Percentiles rank a stretch among this genome's conserved stretches.
phyloP scores from a whole-genome alignment of 2,113 vertebrate species.

The Eolophus roseicapilla region DNA sequence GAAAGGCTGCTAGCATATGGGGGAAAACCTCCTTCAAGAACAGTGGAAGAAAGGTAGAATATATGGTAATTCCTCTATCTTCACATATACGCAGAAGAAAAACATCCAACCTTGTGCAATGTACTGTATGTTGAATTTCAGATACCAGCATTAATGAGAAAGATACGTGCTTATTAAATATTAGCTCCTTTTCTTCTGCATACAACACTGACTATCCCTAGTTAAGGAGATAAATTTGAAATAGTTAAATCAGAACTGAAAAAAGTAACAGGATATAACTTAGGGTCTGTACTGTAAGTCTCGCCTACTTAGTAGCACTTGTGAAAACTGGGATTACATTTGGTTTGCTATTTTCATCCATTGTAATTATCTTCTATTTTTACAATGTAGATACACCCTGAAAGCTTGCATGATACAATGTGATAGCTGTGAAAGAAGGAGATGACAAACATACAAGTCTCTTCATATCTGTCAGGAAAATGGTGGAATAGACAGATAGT shows the following conservation, averaged over 20 bases:
- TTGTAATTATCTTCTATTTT: not conserved
- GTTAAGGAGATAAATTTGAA: not conserved
- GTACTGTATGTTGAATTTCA: not conserved
- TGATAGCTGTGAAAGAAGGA: not conserved
- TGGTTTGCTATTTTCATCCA: not conserved
- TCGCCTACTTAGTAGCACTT: not conserved
- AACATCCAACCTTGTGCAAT: not conserved
- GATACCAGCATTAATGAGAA: not conserved
- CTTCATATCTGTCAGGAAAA: not conserved
- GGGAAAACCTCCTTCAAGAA: not conserved
- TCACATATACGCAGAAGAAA: not conserved
- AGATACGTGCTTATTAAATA: not conserved
- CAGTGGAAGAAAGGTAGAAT: not conserved
- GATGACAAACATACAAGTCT: not conserved
- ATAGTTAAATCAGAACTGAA: not conserved
- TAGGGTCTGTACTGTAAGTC: not conserved
- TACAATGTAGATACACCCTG: not conserved
- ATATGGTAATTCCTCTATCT: not conserved
- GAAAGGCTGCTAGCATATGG: not conserved
- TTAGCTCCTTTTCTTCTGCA: not conserved
- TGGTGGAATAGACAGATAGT: not conserved
- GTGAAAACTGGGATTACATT: not conserved
- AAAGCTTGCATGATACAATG: not conserved
- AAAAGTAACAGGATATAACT: not conserved
- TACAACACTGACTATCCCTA: not conserved